These are phyloP conservation scores for Nomada lathburiana DNA, from an alignment of 2,888 invertebrate genomes.

Conservation along the genomic window DNA sequence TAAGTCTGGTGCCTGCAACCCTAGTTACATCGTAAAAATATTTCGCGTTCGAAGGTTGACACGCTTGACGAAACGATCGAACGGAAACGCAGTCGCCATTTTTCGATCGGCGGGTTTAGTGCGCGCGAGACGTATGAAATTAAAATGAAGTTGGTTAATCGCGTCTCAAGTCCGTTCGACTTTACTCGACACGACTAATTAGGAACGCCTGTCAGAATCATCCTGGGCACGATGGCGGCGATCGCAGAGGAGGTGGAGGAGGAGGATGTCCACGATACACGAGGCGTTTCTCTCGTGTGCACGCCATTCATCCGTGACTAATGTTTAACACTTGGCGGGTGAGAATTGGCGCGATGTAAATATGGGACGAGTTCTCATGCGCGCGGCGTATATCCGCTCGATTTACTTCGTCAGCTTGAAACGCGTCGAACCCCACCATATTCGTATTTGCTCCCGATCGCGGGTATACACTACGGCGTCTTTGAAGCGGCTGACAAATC, in stretches of 20 bases:
- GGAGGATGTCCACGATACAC: conserved; percentile 25
- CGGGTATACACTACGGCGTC: neutral
- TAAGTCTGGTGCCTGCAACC: conserved; percentile 6
- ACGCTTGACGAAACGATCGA: conserved; percentile 21
- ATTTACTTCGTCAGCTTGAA: conserved; percentile 59
- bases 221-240: neutral
- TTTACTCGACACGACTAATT: conserved; percentile 41
- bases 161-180: neutral
- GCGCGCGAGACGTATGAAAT: conserved; percentile 24
- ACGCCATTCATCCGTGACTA: conserved; percentile 57
- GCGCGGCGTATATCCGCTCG: conserved; percentile 58
- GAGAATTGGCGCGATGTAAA: conserved; percentile 70
- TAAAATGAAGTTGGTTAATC: conserved; percentile 6
- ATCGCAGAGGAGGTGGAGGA: no score
- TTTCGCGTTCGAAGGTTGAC: conserved; percentile 44
- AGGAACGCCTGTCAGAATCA: conserved; percentile 56
- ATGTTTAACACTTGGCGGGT: conserved; percentile 61
- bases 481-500: conserved; percentile 46
- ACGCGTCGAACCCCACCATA: conserved; percentile 26
- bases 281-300: conserved; percentile 26
- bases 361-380: conserved; percentile 64
- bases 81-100: conserved; percentile 2
- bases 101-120: neutral
- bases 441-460: conserved; percentile 25
- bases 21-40: conserved; percentile 6